Evolutionary conservation across 2,113 vertebrate species (phyloP), one percentile per base, ranked within the genome.

Genomic region (Ophthalmolycus amberensis): DNA sequence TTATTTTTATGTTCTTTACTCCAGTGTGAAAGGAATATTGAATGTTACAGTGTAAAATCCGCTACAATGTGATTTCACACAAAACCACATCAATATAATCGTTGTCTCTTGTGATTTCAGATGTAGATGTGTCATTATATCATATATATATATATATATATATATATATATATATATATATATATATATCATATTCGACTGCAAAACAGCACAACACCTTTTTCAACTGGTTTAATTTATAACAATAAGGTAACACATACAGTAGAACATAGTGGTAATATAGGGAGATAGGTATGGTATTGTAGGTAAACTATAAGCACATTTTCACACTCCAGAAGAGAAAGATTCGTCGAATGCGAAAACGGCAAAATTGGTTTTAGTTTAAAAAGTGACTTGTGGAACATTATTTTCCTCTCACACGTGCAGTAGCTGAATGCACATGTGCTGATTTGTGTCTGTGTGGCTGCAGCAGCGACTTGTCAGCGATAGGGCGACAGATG

Each of bases 401-500:
- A 63, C 22, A 69, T 54, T 60, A 42, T 71, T 59, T 77, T 71
- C 46, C 65, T 59, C 62, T 71, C 46, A 37, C n/a, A 62, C 46
- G 48, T 52, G 58, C 65, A 69, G 42, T 34, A 20, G 22, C 14
- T 63, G 22, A 54, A 48, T 88, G 59, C 67, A 69, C 82, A 77
- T 82, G 34, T 80, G 63, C 56, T 29, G 14, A 84, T 88, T 85
- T 92, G 48, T 44, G 76, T 71, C 63, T 83, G 64, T 76, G 68
- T 38, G 56, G 80, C 67, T 74, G 74, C 62, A 66, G 82, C 70
- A 56, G 72, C 75, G 80, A 83, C 75, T 84, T 78, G 48, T 90
- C 84, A 80, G 88, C 6, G 69, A 83, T 40, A 58, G 75, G 84
- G 86, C 80, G 77, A 91, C 92, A 93, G 92, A 91, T 91, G 91